phyloP scores from a whole-genome alignment of 2,797 vertebrate genomes.

The Xyrichtys novacula region DNA sequence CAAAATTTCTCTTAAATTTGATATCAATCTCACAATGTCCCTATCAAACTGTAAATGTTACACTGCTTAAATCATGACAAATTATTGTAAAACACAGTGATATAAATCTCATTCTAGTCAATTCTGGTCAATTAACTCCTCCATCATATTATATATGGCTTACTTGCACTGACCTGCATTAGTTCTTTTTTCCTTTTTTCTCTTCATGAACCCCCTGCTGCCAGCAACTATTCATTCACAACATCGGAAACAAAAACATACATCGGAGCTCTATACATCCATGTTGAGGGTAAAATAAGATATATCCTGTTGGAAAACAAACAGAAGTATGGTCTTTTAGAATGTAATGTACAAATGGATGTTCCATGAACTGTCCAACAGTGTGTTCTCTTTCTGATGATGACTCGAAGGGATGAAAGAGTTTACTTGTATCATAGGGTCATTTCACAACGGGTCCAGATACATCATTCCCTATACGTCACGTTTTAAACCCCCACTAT shows the following conservation, averaged over 20 bases:
- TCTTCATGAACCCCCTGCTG: conserved; percentile 9
- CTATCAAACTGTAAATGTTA: no score
- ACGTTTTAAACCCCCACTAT: conserved; percentile 33
- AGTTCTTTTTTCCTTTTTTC: conserved; percentile 2
- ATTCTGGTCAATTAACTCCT: no score
- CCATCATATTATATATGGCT: background rate
- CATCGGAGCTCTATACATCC: background rate
- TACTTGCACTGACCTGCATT: background rate
- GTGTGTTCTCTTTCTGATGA: conserved; percentile 8
- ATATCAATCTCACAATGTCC: no score
- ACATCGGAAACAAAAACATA: no score
- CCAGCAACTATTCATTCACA: no score
- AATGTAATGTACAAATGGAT: conserved; percentile 7
- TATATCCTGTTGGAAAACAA: no score
- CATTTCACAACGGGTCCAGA: conserved; percentile 36
- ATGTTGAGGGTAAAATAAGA: no score
- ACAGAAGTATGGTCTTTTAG: background rate
- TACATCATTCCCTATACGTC: conserved; percentile 17
- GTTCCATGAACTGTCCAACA: background rate
- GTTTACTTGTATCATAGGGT: conserved; percentile 26
- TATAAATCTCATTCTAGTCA: no score
- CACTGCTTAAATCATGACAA: no score
- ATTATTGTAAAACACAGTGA: no score
- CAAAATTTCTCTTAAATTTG: no score
- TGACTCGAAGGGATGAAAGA: conserved; percentile 10